These are phyloP conservation scores for Caenorhabditis auriculariae DNA, from an alignment of 2,888 invertebrate species.

Conservation along the genomic window DNA sequence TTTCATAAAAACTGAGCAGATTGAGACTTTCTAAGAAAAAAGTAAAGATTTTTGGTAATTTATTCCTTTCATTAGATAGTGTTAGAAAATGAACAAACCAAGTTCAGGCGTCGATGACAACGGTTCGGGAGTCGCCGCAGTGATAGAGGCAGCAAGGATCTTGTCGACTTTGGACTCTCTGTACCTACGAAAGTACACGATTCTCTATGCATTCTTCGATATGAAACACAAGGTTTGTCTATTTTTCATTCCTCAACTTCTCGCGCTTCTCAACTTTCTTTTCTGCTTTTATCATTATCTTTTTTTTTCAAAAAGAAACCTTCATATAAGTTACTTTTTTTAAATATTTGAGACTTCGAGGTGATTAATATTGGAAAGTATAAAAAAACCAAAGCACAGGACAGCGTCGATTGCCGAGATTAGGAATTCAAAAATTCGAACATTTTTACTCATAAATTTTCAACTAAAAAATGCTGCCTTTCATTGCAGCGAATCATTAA, in stretches of 20 bases:
- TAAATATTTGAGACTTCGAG: not conserved
- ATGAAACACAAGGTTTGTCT: conserved; percentile 36
- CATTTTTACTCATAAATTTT: not conserved
- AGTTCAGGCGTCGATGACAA: conserved; percentile 44
- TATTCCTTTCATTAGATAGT: not conserved
- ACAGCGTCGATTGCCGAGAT: too few species aligned
- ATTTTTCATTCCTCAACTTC: not conserved
- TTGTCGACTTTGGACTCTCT: conserved; percentile 30
- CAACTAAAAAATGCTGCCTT: too few species aligned
- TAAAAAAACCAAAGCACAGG: not conserved
- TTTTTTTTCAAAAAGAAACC: too few species aligned
- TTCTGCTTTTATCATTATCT: too few species aligned
- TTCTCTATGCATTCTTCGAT: conserved; percentile 38
- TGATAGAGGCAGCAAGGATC: conserved; percentile 30
- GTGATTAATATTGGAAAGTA: not conserved
- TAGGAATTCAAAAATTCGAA: not conserved
- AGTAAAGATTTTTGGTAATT: not conserved
- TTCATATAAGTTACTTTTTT: not conserved
- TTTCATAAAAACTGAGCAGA: too few species aligned
- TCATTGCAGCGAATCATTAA: too few species aligned
- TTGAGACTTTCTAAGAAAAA: not conserved
- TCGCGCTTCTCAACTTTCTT: not conserved
- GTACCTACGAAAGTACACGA: conserved; percentile 27
- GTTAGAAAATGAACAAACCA: not conserved
- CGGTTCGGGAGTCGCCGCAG: conserved; percentile 40